Evolutionary conservation across 2,888 invertebrate species (phyloP), one percentile per base, ranked within the genome.

Genomic region (Tenthredo mesomela): DNA sequence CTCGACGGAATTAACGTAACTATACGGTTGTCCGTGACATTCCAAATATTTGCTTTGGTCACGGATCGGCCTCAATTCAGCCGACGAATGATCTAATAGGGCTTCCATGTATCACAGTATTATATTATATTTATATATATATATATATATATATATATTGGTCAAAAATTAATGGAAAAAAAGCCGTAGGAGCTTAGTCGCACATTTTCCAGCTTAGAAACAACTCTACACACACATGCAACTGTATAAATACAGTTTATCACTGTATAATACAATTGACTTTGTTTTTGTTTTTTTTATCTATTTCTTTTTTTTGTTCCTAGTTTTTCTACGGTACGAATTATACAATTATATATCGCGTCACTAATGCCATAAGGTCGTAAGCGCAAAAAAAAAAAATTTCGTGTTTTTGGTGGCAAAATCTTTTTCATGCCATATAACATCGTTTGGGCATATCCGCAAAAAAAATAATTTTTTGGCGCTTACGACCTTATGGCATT

Each of bases 1-100:
- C 43, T 73, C 37, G 40, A 73, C n/a, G 71, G 43, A 73, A 73
- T 73, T 73, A 43, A 73, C 71, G 71, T 29, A n/a, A 0, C 7
- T 50, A 50, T 0, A 54, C 37, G 37, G 37, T 71, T 43, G 71
- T 21, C 71, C 71, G 21, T 71, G 71, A 43, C 43, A 61, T 80
- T 29, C 61, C 58, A 80, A 80, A 80, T 37, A 80, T 80, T 80
- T 80, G 61, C 78, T 80, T 21, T 80, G 78, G 78, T 61, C 61
- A 80, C 40, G 40, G 40, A 61, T 80, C 80, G 80, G 21, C 80
- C 58, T 61, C 40, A 80, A 80, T 80, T 80, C 80, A 40, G 40
- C 1, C 33, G 37, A 80, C 80, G 58, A 77, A 47, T 40, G 80
- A 61, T 80, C 80, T 80, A 61, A 80, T 80, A 80, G 12, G 61